Evolutionary conservation across 1,140 invertebrate species (phyloP).

Genomic region (Drosophila obscura): DNA sequence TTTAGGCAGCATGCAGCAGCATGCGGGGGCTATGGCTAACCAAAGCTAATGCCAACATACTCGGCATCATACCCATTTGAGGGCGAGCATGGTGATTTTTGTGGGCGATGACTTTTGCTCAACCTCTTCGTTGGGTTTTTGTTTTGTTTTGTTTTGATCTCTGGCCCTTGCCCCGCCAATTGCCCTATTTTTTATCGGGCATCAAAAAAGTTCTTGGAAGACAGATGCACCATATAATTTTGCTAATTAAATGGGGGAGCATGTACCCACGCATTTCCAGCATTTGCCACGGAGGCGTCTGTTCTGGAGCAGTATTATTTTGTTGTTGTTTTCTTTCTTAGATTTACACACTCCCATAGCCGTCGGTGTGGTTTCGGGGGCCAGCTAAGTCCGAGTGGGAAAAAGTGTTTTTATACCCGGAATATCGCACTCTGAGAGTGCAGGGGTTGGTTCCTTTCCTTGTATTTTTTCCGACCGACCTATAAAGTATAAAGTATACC

Average conservation of each 20-base stretch:
- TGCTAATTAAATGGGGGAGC: conserved; percentile 82
- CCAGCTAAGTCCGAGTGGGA: no score
- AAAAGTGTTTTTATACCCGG: no score
- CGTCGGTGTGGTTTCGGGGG: neutral
- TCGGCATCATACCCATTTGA: conserved; percentile 58
- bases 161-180: conserved; percentile 74
- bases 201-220: conserved; percentile 73
- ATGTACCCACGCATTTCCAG: conserved; percentile 60
- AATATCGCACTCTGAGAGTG: no score
- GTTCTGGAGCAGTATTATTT: conserved; percentile 29
- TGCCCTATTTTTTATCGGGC: conserved; percentile 68
- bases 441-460: no score
- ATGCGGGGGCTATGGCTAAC: conserved; percentile 36
- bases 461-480: no score
- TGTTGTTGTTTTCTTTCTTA: conserved; percentile 18
- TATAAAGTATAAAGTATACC: no score
- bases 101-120: conserved; percentile 80
- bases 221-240: conserved; percentile 78
- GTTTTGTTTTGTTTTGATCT: conserved; percentile 71
- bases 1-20: conserved; percentile 49
- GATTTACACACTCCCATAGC: conserved; percentile 42
- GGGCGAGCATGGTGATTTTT: conserved; percentile 67
- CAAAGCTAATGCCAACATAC: conserved; percentile 71
- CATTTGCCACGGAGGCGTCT: conserved; percentile 17
- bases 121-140: conserved; percentile 67